These are phyloP conservation scores for Zingel zingel DNA, from an alignment of 2,113 vertebrate genomes.

Conservation along the genomic window DNA sequence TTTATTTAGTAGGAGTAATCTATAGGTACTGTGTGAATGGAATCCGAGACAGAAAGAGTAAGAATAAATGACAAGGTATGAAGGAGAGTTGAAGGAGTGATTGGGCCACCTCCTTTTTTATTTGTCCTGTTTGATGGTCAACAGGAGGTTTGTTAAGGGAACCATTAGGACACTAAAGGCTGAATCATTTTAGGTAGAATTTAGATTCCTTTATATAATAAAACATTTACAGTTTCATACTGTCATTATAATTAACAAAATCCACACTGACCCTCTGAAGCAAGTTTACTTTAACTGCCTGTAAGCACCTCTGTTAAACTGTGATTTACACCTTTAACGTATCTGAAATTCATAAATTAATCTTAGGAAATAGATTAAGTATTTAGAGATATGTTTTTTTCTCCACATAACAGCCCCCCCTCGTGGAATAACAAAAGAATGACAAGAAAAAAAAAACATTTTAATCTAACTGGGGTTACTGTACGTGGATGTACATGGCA, in stretches of 20 bases:
- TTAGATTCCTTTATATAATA: neutral
- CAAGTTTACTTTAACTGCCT: neutral
- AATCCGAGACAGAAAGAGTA: neutral
- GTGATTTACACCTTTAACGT: neutral
- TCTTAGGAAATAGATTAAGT: neutral
- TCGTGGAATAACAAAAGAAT: conserved; percentile 43
- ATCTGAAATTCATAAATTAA: neutral
- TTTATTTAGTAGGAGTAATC: neutral
- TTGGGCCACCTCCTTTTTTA: no score
- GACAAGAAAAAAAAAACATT: neutral
- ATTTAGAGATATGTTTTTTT: neutral
- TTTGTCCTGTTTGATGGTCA: neutral
- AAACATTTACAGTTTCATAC: neutral
- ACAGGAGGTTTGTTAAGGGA: neutral
- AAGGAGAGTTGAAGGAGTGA: neutral
- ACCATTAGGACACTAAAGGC: neutral
- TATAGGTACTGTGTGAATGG: neutral
- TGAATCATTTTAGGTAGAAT: neutral
- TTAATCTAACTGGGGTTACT: neutral
- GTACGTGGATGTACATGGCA: neutral
- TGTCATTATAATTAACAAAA: neutral
- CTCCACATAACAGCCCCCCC: conserved; percentile 47
- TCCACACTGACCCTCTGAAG: neutral
- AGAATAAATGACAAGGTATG: neutral
- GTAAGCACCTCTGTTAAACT: neutral